phyloP scores from a whole-genome alignment of 2,888 invertebrate species.

The Eutolmus rufibarbis region DNA sequence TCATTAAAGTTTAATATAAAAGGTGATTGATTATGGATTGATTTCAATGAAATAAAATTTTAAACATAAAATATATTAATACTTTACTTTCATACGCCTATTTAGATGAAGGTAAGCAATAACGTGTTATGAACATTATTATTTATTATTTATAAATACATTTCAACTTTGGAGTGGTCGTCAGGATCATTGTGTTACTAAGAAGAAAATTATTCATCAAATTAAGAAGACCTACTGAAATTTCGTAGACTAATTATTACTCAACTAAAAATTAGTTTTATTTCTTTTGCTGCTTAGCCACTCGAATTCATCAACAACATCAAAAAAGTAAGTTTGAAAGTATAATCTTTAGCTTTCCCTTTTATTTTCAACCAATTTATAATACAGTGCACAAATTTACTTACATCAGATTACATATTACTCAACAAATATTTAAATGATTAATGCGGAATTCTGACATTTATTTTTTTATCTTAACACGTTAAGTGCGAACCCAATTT shows the following conservation, averaged over 20 bases:
- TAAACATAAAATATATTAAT: not conserved
- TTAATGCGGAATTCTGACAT: too few species aligned
- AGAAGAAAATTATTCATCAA: too few species aligned
- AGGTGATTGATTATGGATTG: conserved; percentile 29
- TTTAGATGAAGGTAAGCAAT: not conserved
- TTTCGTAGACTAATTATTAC: too few species aligned
- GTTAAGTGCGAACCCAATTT: too few species aligned
- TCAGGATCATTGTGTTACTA: not conserved
- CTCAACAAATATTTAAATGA: too few species aligned
- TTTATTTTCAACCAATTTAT: too few species aligned
- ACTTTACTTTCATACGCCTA: not conserved
- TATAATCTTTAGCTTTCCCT: not conserved
- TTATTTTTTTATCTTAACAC: too few species aligned
- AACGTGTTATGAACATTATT: not conserved
- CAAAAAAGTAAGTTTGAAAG: not conserved
- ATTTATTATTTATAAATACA: not conserved
- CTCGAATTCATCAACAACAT: not conserved
- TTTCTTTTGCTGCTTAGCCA: not conserved
- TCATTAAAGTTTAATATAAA: conserved; percentile 14
- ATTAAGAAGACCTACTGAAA: too few species aligned
- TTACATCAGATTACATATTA: too few species aligned
- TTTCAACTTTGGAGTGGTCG: not conserved
- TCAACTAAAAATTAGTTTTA: not conserved
- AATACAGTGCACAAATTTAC: too few species aligned
- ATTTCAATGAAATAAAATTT: conserved; percentile 30